phyloP scores from a whole-genome alignment of 2,113 vertebrate genomes.

The human region DNA sequence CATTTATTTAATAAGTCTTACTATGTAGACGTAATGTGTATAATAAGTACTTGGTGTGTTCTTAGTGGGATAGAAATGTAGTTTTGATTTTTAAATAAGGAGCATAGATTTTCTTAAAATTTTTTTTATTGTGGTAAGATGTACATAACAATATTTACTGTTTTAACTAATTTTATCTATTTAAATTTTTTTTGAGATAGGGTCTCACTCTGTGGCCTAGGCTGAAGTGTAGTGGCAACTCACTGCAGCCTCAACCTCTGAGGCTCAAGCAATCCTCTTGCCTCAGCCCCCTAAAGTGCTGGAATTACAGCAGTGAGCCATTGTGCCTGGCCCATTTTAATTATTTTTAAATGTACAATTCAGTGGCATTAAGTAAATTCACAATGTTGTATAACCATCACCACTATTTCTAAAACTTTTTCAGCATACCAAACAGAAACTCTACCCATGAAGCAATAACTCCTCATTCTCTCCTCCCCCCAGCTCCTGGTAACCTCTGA shows the following conservation, averaged over 20 bases:
- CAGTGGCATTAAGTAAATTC: neutral
- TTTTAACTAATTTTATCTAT: neutral
- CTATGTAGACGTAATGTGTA: neutral
- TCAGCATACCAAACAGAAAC: neutral
- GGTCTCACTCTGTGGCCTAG: too few relatives aligned
- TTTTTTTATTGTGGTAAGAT: conserved; percentile 1
- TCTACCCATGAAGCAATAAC: neutral
- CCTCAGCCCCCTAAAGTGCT: too few relatives aligned
- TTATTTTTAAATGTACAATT: neutral
- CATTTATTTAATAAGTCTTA: neutral
- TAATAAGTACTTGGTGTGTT: neutral
- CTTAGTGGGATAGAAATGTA: neutral
- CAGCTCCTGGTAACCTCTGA: neutral
- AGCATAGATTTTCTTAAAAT: neutral
- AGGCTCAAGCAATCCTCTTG: too few relatives aligned
- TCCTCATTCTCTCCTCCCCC: neutral
- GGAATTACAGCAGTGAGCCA: too few relatives aligned
- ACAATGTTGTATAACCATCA: neutral
- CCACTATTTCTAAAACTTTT: neutral
- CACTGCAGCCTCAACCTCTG: too few relatives aligned
- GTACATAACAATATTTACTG: neutral
- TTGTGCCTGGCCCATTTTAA: neutral
- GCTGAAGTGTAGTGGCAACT: too few relatives aligned
- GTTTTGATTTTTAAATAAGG: neutral
- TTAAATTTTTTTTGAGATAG: too few relatives aligned